phyloP scores from a whole-genome alignment of 2,888 invertebrate species.

The Tachystola acroxantha region DNA sequence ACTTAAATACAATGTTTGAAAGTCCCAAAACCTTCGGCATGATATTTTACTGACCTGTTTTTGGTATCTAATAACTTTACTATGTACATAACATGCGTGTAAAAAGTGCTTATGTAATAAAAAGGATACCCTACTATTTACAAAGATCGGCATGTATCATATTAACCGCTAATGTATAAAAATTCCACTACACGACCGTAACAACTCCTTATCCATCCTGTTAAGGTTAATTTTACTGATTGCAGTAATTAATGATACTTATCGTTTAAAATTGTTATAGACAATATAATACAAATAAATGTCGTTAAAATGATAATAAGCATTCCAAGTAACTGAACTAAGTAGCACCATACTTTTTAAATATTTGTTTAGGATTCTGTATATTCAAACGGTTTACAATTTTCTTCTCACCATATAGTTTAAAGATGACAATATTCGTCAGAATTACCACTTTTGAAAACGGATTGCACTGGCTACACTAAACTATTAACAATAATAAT shows the following conservation, averaged over 20 bases:
- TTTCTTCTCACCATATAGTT: too few species aligned
- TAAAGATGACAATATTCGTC: too few species aligned
- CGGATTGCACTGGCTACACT: neutral
- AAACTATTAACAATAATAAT: neutral
- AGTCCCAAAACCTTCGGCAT: neutral
- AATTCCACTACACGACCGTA: conserved; percentile 10
- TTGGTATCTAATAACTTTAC: conserved; percentile 35
- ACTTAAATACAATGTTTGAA: neutral
- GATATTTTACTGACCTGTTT: conserved; percentile 43
- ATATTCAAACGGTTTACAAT: too few species aligned
- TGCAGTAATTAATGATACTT: neutral
- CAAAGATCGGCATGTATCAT: conserved; percentile 10
- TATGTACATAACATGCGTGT: conserved; percentile 18
- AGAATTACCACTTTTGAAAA: too few species aligned
- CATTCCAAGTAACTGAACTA: conserved; percentile 23
- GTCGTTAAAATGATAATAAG: conserved; percentile 7
- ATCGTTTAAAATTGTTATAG: neutral
- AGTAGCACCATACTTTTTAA: conserved; percentile 23
- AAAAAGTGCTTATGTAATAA: conserved; percentile 11
- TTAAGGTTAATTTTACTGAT: neutral
- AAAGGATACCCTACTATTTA: conserved; percentile 16
- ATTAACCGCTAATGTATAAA: conserved; percentile 8
- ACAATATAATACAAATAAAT: neutral
- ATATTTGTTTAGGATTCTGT: neutral
- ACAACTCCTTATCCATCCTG: too few species aligned